A percentile compares a stretch with the other conserved stretches of the same genome.
Conservation (phyloP, 1,140 invertebrate genomes). For the Sarcophaga bullata region DNA sequence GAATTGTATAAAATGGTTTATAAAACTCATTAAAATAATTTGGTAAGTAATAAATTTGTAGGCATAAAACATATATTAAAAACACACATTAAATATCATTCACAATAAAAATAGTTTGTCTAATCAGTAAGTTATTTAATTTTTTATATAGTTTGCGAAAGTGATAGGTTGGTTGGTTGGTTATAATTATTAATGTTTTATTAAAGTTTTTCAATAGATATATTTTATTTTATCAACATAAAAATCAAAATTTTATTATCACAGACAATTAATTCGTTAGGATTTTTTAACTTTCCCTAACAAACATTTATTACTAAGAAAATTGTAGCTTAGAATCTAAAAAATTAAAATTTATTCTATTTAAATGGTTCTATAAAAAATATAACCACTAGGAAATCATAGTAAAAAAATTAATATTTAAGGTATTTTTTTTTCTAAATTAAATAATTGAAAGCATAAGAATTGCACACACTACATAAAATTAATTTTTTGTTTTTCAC, state of each 20-base stretch:
- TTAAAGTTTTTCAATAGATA: too few relatives aligned
- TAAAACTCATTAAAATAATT: slow-evolving; percentile 26
- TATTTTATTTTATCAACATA: too few relatives aligned
- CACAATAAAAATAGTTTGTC: too few relatives aligned
- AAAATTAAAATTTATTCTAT: neutral
- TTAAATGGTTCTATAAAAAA: slow-evolving; percentile 11
- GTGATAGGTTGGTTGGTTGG: too few relatives aligned
- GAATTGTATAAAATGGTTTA: slow-evolving; percentile 22
- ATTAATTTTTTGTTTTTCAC: too few relatives aligned
- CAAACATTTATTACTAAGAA: neutral
- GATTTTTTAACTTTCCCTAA: neutral
- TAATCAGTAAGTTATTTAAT: too few relatives aligned
- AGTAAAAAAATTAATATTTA: neutral
- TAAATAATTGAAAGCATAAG: neutral
- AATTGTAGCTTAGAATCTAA: neutral
- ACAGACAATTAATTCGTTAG: slow-evolving; percentile 15
- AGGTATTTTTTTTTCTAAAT: neutral
- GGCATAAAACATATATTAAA: neutral
- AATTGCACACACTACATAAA: neutral
- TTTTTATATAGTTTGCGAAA: too few relatives aligned
- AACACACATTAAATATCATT: too few relatives aligned
- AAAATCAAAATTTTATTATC: neutral
- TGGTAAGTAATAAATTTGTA: slow-evolving; percentile 19
- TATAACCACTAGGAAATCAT: too few relatives aligned
- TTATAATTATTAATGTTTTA: too few relatives aligned